Conservation (phyloP, 2,888 invertebrate genomes). For the Tipula helvola region DNA sequence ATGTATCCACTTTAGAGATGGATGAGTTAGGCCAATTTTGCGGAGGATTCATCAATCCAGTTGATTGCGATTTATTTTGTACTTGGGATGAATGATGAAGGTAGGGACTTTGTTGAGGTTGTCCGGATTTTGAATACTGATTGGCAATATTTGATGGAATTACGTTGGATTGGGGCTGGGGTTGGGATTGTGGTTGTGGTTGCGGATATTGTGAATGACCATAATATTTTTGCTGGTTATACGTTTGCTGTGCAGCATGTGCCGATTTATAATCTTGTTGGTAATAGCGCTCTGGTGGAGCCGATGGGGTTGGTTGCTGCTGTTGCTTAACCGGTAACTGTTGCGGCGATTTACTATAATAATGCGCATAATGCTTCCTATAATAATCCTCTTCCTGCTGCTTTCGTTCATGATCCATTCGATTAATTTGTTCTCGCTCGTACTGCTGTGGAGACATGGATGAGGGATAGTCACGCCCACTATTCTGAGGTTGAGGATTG, state of each 20-base stretch:
- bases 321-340: background rate
- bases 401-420: background rate
- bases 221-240: background rate
- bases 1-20: background rate
- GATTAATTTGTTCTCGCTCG: background rate
- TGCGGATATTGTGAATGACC: background rate
- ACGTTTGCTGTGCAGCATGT: background rate
- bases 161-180: background rate
- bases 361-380: background rate
- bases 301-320: background rate
- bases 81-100: slow-evolving; percentile 9
- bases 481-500: background rate
- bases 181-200: background rate
- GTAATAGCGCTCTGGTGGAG: background rate
- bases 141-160: background rate
- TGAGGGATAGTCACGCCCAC: background rate
- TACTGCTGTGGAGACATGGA: background rate
- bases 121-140: background rate
- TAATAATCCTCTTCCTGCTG: background rate
- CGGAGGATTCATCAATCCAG: slow-evolving; percentile 19
- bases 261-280: background rate
- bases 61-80: slow-evolving; percentile 10
- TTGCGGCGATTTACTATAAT: background rate
- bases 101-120: slow-evolving; percentile 8
- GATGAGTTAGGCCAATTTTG: slow-evolving; percentile 17